These are phyloP conservation scores for Coleophora deauratella DNA, from an alignment of 2,888 invertebrate species.

Conservation along the genomic window DNA sequence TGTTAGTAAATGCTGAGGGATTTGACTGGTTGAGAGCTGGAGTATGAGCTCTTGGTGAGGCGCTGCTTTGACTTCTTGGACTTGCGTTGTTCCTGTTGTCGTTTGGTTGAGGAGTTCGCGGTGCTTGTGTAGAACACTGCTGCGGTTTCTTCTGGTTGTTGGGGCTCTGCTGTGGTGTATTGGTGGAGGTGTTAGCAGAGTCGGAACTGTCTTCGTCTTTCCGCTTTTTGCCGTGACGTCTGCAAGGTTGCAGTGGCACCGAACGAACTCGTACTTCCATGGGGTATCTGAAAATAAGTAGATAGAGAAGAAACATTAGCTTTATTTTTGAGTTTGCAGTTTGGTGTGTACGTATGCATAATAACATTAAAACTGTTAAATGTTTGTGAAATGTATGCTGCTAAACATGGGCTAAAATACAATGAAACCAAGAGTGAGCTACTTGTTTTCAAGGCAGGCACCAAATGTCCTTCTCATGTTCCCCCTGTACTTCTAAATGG, in stretches of 20 bases:
- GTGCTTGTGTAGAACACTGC: slow-evolving; percentile 44
- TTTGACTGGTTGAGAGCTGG: slow-evolving; percentile 56
- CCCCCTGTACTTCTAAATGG: too few species aligned
- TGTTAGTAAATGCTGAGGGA: slow-evolving; percentile 49
- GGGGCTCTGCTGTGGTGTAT: slow-evolving; percentile 47
- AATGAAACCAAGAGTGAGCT: too few species aligned
- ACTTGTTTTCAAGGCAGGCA: too few species aligned
- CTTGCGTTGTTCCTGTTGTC: slow-evolving; percentile 56
- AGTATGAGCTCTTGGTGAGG: slow-evolving; percentile 68
- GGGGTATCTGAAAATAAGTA: slow-evolving; percentile 79
- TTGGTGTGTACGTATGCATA: too few species aligned
- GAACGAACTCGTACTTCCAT: slow-evolving; percentile 90
- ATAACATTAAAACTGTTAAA: too few species aligned
- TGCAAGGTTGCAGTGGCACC: slow-evolving; percentile 88
- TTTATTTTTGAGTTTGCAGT: too few species aligned
- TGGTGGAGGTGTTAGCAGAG: slow-evolving; percentile 38
- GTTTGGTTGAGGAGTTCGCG: slow-evolving; percentile 53
- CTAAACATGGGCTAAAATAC: too few species aligned
- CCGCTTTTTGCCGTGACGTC: slow-evolving; percentile 84
- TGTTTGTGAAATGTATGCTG: too few species aligned
- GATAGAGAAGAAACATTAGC: too few species aligned
- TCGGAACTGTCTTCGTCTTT: slow-evolving; percentile 79
- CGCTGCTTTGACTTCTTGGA: slow-evolving; percentile 69
- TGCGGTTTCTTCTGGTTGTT: slow-evolving; percentile 55
- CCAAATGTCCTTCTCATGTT: too few species aligned